Evolutionary conservation across 1,140 invertebrate genomes (phyloP), one percentile per base, ranked within the genome.

Genomic region (Brachionus asplanchnoidis): DNA sequence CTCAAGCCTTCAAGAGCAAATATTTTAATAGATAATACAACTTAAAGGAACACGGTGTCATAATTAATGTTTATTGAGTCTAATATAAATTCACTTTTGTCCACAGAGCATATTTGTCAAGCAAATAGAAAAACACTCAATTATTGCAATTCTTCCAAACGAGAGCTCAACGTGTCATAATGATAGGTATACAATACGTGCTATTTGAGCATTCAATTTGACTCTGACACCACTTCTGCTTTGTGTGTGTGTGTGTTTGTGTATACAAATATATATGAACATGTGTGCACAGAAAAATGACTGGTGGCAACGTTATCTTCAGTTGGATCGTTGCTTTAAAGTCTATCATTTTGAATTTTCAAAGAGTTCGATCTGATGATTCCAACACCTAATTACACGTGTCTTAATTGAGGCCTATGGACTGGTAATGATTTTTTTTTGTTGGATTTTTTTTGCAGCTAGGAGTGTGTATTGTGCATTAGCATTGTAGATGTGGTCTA

Each of bases 81-180:
- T 60, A 40, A 75, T 42, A 75, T 17, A 75, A 42, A 75, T 23
- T 42, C 12, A 46, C 20, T 42, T 75, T 6, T 75, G 66, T 68
- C 66, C 26, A 68, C 26, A 28, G 32, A 68, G 32, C 66, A 68
- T 40, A 28, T 60, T 32, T 32, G 66, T 32, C 66, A 40, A 68
- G 70, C 40, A 75, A 75, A 75, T 75, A 75, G 36, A 70, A 75
- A 75, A 75, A 42, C 70, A 75, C 70, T 75, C 20, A 75, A 75
- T 75, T 75, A 75, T 75, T 75, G 32, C 70, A 75, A 75, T 17
- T 46, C 36, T 75, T 42, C 20, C n/a, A 46, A 36, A 7, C 32
- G 32, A 75, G 70, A 42, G 17, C 70, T 75, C 40, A 75, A 75
- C 32, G 70, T 75, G 70, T 75, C 40, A 75, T 75, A 75, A 75